These are phyloP conservation scores for Cephus rjabovi DNA, from an alignment of 2,888 invertebrate genomes.

Conservation along the genomic window DNA sequence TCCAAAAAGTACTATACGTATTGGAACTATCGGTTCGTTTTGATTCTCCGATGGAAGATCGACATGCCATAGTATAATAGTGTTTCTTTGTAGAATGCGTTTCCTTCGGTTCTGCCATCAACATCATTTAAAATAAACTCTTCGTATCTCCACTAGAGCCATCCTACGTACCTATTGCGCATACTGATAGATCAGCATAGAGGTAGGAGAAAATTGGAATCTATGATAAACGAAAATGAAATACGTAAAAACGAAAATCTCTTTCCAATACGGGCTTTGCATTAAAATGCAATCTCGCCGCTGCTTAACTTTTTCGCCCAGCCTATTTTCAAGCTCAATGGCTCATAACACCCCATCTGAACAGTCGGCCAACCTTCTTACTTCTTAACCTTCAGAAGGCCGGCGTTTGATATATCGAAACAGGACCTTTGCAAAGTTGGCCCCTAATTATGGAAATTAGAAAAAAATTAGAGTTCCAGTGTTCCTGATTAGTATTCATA, in stretches of 20 bases:
- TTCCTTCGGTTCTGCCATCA: background rate
- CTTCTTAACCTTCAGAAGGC: background rate
- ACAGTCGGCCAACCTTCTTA: background rate
- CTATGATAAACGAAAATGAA: slow-evolving; percentile 23
- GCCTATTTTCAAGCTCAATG: background rate
- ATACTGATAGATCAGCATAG: background rate
- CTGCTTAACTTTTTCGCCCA: background rate
- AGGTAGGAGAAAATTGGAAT: background rate
- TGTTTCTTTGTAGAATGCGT: background rate
- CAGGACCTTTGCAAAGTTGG: no score
- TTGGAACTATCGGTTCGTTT: background rate
- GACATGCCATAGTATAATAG: background rate
- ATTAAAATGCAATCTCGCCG: slow-evolving; percentile 39
- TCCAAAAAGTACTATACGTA: background rate
- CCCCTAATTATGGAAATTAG: no score
- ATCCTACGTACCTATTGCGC: background rate
- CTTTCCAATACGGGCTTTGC: slow-evolving; percentile 44
- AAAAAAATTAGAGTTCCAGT: no score
- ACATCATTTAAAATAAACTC: background rate
- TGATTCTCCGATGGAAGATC: background rate
- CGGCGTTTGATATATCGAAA: no score
- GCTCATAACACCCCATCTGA: background rate
- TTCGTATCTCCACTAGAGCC: background rate
- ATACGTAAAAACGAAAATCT: slow-evolving; percentile 45
- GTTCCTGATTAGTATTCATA: no score